These are phyloP conservation scores for Kryptolebias ocellatus DNA, from an alignment of 2,797 vertebrate species.

Conservation along the genomic window DNA sequence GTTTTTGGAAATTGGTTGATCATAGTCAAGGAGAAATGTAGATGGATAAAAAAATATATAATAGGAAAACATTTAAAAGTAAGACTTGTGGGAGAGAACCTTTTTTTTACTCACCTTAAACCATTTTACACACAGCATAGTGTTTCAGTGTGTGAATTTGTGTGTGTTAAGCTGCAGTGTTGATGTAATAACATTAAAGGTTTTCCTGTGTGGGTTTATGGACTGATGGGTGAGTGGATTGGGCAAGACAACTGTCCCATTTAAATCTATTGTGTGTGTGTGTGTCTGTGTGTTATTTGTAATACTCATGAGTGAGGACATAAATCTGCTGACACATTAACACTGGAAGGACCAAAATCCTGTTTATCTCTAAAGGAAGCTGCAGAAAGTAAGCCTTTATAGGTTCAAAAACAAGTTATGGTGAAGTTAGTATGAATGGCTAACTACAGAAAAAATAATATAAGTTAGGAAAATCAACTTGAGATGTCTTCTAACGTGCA, in stretches of 20 bases:
- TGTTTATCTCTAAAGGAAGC: background rate
- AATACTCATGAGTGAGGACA: conserved; percentile 9
- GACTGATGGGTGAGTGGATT: conserved; percentile 91
- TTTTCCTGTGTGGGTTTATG: conserved; percentile 87
- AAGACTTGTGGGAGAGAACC: conserved; percentile 22
- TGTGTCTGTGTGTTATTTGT: conserved; percentile 11
- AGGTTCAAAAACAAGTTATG: background rate
- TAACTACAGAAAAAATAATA: background rate
- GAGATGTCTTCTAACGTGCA: too few species aligned
- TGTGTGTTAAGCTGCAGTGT: conserved; percentile 77
- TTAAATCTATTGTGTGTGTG: conserved; percentile 75
- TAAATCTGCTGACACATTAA: conserved; percentile 7
- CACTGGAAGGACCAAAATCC: background rate
- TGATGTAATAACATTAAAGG: conserved; percentile 92
- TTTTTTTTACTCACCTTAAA: conserved; percentile 81
- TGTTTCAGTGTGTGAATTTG: conserved; percentile 6
- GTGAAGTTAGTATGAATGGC: too few species aligned
- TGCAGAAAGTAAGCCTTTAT: background rate
- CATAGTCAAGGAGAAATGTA: conserved; percentile 22
- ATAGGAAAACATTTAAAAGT: conserved; percentile 7
- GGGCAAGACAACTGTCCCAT: conserved; percentile 90
- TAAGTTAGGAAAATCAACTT: background rate
- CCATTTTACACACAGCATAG: conserved; percentile 83
- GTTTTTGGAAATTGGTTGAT: conserved; percentile 49
- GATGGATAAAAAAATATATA: conserved; percentile 31